phyloP scores from a whole-genome alignment of 2,888 invertebrate species.

The Cosmorhoe ocellata region DNA sequence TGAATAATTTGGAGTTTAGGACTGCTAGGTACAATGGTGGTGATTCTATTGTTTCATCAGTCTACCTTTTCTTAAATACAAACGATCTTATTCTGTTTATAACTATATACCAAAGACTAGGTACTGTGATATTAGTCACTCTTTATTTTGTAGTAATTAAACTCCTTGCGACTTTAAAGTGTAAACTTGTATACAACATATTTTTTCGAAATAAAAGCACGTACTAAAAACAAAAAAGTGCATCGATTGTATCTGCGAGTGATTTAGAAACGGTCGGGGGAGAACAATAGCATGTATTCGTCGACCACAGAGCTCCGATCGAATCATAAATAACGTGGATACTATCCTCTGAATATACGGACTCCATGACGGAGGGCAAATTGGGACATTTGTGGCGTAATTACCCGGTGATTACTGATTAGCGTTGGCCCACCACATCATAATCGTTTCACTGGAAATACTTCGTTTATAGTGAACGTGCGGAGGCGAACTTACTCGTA shows the following conservation, averaged over 20 bases:
- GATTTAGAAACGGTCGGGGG: conserved; percentile 60
- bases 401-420: conserved; percentile 1
- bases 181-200: conserved; percentile 4
- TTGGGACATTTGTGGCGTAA: conserved; percentile 10
- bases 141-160: too few species aligned
- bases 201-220: conserved; percentile 8
- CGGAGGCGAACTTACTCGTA: too few species aligned
- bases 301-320: conserved; percentile 51
- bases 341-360: conserved; percentile 35
- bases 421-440: not conserved
- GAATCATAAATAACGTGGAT: conserved; percentile 51
- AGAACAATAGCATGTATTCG: conserved; percentile 49
- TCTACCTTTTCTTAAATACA: too few species aligned
- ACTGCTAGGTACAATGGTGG: too few species aligned
- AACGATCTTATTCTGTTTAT: too few species aligned
- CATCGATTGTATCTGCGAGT: conserved; percentile 57
- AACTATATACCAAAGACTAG: too few species aligned
- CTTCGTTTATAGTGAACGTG: too few species aligned
- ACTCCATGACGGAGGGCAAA: conserved; percentile 6
- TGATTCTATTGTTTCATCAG: too few species aligned
- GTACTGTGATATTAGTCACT: too few species aligned
- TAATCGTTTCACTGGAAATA: too few species aligned
- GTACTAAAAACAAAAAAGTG: conserved; percentile 39
- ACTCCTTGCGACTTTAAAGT: too few species aligned
- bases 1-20: too few species aligned